These are phyloP conservation scores for Avahi laniger DNA, from an alignment of 2,797 vertebrate species.

Conservation along the genomic window DNA sequence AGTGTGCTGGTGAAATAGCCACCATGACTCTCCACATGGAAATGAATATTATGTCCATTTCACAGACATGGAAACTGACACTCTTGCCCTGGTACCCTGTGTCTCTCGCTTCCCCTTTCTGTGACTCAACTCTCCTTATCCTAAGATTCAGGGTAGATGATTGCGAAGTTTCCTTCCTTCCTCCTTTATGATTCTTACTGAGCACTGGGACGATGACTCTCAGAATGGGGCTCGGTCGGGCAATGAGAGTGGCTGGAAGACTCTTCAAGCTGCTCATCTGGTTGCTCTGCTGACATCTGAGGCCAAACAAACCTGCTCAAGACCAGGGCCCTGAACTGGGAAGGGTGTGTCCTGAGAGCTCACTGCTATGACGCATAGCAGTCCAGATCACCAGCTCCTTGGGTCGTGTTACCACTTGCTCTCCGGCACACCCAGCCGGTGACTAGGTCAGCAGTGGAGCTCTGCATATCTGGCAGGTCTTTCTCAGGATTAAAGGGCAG, in stretches of 20 bases:
- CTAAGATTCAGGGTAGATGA: background rate
- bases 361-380: background rate
- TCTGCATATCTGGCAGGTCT: background rate
- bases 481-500: background rate
- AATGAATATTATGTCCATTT: background rate
- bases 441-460: background rate
- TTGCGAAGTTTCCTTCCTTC: background rate
- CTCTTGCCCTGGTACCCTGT: background rate
- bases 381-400: background rate
- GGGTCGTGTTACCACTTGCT: background rate
- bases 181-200: background rate
- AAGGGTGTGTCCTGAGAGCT: constrained; percentile 23
- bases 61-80: background rate
- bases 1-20: background rate
- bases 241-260: background rate
- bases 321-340: background rate
- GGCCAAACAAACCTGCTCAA: background rate
- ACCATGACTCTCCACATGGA: background rate
- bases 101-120: background rate
- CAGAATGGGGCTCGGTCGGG: background rate
- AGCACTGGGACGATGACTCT: background rate
- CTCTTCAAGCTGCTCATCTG: background rate
- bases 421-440: background rate
- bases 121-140: background rate
- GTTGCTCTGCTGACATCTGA: background rate